These are phyloP conservation scores for Crypturellus undulatus DNA, from an alignment of 2,113 vertebrate genomes.

Conservation along the genomic window DNA sequence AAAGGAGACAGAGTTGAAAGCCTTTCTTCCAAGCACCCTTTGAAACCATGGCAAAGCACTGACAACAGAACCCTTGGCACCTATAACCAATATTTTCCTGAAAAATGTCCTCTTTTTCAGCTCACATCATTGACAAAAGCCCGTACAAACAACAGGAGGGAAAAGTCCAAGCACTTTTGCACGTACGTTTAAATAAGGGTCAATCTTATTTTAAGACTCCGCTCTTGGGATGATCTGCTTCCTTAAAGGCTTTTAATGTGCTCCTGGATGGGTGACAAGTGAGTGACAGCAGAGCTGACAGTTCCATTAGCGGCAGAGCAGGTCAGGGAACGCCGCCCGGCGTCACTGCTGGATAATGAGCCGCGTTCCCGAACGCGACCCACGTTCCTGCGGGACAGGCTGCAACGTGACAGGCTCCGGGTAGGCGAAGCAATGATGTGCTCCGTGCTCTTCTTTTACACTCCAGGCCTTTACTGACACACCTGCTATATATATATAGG, in stretches of 20 bases:
- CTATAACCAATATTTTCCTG: not conserved
- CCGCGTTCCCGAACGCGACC: constrained; percentile 47
- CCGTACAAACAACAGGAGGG: not conserved
- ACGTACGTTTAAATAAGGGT: not conserved
- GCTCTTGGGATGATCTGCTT: constrained; percentile 25
- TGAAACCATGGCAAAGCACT: not conserved
- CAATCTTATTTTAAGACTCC: constrained; percentile 8
- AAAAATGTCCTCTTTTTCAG: not conserved
- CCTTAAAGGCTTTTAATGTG: constrained; percentile 47
- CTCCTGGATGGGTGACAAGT: constrained; percentile 21
- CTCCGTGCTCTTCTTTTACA: constrained; percentile 3
- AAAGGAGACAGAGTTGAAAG: constrained; percentile 15
- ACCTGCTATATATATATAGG: not conserved
- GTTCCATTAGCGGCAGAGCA: constrained; percentile 72
- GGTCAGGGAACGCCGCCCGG: not conserved
- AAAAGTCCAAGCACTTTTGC: constrained; percentile 5
- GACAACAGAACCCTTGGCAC: not conserved
- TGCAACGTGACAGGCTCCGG: not conserved
- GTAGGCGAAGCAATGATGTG: constrained; percentile 9
- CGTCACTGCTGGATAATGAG: constrained; percentile 68
- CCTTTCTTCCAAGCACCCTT: not conserved
- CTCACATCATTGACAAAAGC: not conserved
- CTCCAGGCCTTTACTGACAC: not conserved
- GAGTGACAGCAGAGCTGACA: constrained; percentile 68
- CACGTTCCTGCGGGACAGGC: constrained; percentile 54